phyloP scores from a whole-genome alignment of 2,797 vertebrate species.

The Babyrousa celebensis region DNA sequence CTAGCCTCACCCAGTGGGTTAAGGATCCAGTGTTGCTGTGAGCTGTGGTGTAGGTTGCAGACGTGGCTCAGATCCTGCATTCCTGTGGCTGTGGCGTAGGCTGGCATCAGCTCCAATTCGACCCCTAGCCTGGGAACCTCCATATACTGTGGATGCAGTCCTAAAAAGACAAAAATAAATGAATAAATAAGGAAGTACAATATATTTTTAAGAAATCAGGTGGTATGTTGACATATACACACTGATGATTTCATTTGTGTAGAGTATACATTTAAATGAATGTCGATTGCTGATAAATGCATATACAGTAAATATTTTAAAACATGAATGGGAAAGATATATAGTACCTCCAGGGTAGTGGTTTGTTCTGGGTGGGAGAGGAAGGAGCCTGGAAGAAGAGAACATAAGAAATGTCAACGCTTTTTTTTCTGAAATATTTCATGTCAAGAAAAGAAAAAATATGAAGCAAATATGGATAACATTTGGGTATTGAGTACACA shows the following conservation, averaged over 20 bases:
- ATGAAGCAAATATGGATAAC: not conserved
- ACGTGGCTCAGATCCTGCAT: too few relatives aligned
- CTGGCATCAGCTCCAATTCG: too few relatives aligned
- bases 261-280: slow-evolving; percentile 20
- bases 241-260: not conserved
- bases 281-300: not conserved
- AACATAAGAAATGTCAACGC: not conserved
- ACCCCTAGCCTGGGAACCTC: too few relatives aligned
- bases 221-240: not conserved
- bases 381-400: not conserved
- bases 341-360: not conserved
- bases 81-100: too few relatives aligned
- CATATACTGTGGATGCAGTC: too few relatives aligned
- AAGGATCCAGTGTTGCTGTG: too few relatives aligned
- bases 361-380: not conserved
- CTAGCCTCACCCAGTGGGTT: too few relatives aligned
- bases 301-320: not conserved
- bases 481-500: not conserved
- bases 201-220: not conserved
- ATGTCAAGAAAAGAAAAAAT: slow-evolving; percentile 29
- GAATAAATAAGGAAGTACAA: too few relatives aligned
- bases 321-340: slow-evolving; percentile 41
- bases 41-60: too few relatives aligned
- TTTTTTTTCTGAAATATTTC: slow-evolving; percentile 42
- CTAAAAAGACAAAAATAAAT: too few relatives aligned